Evolutionary conservation across 2,797 vertebrate genomes (phyloP).

Genomic region (Trachops cirrhosus): DNA sequence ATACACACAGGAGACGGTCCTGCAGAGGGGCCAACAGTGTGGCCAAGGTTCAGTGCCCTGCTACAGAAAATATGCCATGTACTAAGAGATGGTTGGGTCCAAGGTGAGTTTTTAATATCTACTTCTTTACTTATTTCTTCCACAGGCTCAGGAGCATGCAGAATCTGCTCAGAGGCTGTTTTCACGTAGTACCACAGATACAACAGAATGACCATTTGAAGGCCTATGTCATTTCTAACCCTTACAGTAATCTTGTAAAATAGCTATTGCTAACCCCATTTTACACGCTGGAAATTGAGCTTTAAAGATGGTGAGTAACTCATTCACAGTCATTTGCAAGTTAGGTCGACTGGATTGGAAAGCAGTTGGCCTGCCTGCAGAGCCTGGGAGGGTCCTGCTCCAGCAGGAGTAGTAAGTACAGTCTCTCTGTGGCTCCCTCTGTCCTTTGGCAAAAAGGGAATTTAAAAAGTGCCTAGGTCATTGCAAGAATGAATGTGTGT

Average conservation of each 20-base stretch:
- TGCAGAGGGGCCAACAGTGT: not conserved
- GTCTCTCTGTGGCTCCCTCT: not conserved
- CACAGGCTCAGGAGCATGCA: not conserved
- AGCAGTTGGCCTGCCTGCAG: not conserved
- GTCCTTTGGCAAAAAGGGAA: not conserved
- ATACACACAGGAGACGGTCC: not conserved
- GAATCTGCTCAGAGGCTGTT: not conserved
- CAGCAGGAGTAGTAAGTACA: too few relatives aligned
- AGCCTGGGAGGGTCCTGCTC: not conserved
- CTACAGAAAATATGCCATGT: not conserved
- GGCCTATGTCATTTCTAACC: not conserved
- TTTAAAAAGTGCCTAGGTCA: not conserved
- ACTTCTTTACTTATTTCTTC: not conserved
- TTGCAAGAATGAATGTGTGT: not conserved
- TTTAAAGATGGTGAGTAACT: not conserved
- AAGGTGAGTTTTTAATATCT: not conserved
- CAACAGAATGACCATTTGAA: not conserved
- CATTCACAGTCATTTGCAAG: not conserved
- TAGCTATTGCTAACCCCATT: not conserved
- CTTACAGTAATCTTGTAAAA: not conserved
- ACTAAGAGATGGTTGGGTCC: not conserved
- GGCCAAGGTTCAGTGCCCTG: not conserved
- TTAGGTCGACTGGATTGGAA: not conserved
- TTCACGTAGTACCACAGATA: not conserved
- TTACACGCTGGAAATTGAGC: not conserved